Percentiles rank a stretch among this genome's conserved stretches.
Conservation (phyloP, 1,140 invertebrate species). For the Drosophila malerkotliana region DNA sequence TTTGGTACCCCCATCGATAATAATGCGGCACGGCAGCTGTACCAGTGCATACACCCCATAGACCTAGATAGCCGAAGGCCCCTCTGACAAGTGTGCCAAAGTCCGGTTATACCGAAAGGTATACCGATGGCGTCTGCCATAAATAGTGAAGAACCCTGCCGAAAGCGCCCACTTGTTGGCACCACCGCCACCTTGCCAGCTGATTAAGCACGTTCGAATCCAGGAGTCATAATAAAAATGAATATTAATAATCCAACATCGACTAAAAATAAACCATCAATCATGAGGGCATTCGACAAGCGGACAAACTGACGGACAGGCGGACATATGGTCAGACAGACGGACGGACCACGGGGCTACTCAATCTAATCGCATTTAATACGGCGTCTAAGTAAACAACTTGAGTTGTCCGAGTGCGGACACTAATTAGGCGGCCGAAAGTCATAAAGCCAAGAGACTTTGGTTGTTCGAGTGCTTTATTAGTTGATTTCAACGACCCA, state of each 20-base stretch:
- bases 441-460: constrained; percentile 46
- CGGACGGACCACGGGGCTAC: constrained; percentile 7
- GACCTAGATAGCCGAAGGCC: constrained; percentile 48
- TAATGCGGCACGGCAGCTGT: constrained; percentile 18
- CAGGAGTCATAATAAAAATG: constrained; percentile 49
- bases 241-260: constrained; percentile 73
- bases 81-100: constrained; percentile 46
- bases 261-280: constrained; percentile 78
- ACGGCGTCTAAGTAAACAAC: constrained; percentile 79
- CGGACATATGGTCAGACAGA: constrained; percentile 3
- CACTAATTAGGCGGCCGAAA: constrained; percentile 45
- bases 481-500: constrained; percentile 12
- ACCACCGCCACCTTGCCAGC: constrained; percentile 13
- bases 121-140: constrained; percentile 33
- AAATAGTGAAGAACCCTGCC: constrained; percentile 23
- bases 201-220: constrained; percentile 38
- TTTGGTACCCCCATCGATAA: constrained; percentile 48
- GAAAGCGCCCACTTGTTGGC: constrained; percentile 15
- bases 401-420: constrained; percentile 22
- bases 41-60: constrained; percentile 12
- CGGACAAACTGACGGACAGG: neutral
- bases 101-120: constrained; percentile 23
- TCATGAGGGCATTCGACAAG: constrained; percentile 58
- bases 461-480: constrained; percentile 5
- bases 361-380: constrained; percentile 73